A percentile compares a stretch with the other conserved stretches of the same genome.
These are phyloP conservation scores for Hestina assimilis DNA, from an alignment of 1,140 invertebrate genomes.

Conservation along the genomic window DNA sequence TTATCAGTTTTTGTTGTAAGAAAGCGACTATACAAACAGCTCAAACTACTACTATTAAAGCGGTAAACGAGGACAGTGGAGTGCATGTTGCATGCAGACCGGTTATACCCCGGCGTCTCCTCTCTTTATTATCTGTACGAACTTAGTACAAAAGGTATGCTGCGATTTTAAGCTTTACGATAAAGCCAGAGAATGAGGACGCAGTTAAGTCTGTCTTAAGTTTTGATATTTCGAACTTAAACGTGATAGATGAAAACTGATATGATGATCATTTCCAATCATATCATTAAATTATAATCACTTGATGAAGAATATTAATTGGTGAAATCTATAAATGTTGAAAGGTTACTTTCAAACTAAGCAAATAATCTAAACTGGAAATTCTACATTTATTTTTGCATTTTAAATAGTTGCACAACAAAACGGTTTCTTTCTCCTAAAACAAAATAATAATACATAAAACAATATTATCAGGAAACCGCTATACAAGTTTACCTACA, in stretches of 20 bases:
- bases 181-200: no score
- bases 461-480: no score
- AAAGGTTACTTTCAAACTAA: background rate
- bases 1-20: constrained; percentile 21
- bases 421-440: background rate
- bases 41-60: constrained; percentile 35
- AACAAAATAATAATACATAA: no score
- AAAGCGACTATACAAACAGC: constrained; percentile 37
- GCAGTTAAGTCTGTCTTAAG: background rate
- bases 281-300: no score
- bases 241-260: no score
- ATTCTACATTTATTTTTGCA: no score
- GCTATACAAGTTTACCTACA: no score
- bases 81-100: constrained; percentile 48
- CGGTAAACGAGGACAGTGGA: constrained; percentile 63
- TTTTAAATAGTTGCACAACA: no score
- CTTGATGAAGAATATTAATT: no score
- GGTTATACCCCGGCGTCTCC: constrained; percentile 39
- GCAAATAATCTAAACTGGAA: background rate
- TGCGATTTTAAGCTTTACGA: background rate
- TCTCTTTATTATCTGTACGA: constrained; percentile 31
- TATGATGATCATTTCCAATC: no score
- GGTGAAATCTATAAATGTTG: background rate
- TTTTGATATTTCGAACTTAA: background rate
- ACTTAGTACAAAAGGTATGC: background rate